Conservation (phyloP, 2,888 invertebrate species). For the Heliconius charithonia region DNA sequence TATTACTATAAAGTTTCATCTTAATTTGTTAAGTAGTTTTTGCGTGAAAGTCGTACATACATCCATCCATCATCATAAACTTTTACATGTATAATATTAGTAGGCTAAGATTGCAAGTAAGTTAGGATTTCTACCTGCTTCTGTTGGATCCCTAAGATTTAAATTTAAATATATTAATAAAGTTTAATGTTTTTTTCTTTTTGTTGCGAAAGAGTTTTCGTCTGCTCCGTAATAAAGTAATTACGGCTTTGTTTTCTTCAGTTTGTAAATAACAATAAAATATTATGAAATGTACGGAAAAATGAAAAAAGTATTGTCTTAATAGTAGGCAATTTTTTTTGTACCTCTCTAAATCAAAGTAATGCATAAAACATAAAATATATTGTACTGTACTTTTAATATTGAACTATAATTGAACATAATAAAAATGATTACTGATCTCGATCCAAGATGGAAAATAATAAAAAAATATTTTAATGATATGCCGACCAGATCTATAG, state of each 20-base stretch:
- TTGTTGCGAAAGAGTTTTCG: no score
- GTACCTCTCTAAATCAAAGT: no score
- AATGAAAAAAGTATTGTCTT: not conserved
- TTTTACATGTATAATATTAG: not conserved
- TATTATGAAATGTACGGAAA: not conserved
- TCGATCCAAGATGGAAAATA: not conserved
- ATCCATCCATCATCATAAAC: not conserved
- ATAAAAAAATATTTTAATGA: not conserved
- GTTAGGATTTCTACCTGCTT: not conserved
- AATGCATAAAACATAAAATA: not conserved
- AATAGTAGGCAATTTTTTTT: not conserved
- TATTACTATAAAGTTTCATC: not conserved
- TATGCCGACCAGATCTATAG: no score
- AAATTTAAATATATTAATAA: not conserved
- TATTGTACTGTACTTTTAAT: no score
- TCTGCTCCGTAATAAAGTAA: slow-evolving; percentile 1
- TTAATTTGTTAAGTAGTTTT: not conserved
- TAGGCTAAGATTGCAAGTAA: not conserved
- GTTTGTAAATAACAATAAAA: not conserved
- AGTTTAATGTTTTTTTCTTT: not conserved
- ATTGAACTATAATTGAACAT: no score
- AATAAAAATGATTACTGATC: no score
- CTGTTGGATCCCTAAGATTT: not conserved
- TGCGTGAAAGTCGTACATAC: not conserved
- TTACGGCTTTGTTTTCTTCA: not conserved